These are phyloP conservation scores for Halcyon malimbica DNA, from an alignment of 2,113 vertebrate species.

Conservation along the genomic window DNA sequence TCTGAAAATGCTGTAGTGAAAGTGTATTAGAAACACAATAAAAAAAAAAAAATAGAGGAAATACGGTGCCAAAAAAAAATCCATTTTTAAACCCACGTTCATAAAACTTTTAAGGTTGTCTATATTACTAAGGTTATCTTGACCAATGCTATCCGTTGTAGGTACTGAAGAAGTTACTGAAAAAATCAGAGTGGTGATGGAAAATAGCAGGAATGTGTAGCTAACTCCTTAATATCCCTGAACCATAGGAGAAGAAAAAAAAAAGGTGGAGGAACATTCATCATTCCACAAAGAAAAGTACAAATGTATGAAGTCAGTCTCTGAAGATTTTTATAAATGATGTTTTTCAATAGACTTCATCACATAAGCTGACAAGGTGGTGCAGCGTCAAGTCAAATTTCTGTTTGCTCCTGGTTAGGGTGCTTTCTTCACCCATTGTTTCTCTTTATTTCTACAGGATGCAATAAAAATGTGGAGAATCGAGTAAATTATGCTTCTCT, in stretches of 20 bases:
- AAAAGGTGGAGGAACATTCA: background rate
- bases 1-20: background rate
- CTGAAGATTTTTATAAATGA: background rate
- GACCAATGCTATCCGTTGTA: background rate
- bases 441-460: background rate
- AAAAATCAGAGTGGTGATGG: accelerated
- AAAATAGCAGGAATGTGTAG: background rate
- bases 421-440: background rate
- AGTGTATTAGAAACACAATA: background rate
- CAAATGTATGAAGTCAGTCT: background rate
- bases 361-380: background rate
- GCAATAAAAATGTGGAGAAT: background rate
- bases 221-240: background rate
- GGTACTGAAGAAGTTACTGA: background rate
- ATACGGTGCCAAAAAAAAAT: background rate
- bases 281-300: background rate
- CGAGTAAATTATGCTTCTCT: background rate
- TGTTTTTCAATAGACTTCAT: background rate
- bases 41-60: background rate
- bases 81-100: background rate
- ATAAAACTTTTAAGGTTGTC: accelerated
- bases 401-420: background rate
- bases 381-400: background rate
- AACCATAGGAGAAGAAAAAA: background rate
- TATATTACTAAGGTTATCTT: background rate